phyloP scores from a whole-genome alignment of 2,113 vertebrate species.

The Ardeotis arabs region DNA sequence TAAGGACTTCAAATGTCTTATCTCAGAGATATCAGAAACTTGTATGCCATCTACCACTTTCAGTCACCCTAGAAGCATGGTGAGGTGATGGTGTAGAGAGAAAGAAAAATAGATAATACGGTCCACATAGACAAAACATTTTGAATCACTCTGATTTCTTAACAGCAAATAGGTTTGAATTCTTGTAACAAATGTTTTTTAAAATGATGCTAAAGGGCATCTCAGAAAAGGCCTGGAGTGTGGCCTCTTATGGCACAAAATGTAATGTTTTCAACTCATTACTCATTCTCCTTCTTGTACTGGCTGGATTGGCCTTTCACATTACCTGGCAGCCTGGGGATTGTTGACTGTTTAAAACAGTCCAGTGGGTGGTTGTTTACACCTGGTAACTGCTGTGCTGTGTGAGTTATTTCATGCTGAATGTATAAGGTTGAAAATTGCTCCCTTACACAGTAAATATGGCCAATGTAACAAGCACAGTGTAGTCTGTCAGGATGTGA shows the following conservation, averaged over 20 bases:
- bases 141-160: not conserved
- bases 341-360: not conserved
- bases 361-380: not conserved
- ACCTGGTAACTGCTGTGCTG: not conserved
- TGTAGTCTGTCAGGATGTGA: not conserved
- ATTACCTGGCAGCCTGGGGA: not conserved
- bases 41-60: not conserved
- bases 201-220: not conserved
- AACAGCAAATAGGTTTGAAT: not conserved
- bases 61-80: not conserved
- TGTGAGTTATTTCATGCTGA: not conserved
- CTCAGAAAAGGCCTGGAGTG: not conserved
- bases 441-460: not conserved
- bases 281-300: not conserved
- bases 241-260: not conserved
- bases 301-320: not conserved
- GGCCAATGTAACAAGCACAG: not conserved
- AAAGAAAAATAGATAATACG: not conserved
- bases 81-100: not conserved
- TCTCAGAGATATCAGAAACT: not conserved
- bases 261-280: not conserved
- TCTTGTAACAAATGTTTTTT: not conserved
- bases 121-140: not conserved
- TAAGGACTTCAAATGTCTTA: not conserved
- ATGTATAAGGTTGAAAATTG: not conserved